Evolutionary conservation across 2,113 vertebrate genomes (phyloP), one percentile per base, ranked within the genome.

Genomic region (Notiomystis cincta): DNA sequence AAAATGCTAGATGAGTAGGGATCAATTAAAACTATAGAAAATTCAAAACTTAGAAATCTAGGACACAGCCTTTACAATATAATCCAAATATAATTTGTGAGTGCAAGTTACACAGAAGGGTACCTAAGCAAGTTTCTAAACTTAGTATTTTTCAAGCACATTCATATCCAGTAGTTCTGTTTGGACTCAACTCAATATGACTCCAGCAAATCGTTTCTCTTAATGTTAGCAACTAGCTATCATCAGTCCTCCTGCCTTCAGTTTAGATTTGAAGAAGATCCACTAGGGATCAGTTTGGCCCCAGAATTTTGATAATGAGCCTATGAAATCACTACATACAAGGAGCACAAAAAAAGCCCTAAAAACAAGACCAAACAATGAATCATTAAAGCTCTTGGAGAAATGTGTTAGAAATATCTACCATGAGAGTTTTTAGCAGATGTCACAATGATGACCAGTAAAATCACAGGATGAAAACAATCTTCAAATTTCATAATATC

Each of bases 391-490:
- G 45, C 19, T 51, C 19, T 89, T 91, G 79, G 50, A 82, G 61
- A 91, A 91, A 92, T 31, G 21, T 30, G 16, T 93, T 96, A 67
- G 65, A 88, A 91, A 76, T 82, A 75, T 76, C 88, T 53, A 83
- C 45, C 35, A 70, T 19, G 57, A 92, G 64, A 92, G 33, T 77
- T 91, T 94, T 96, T 48, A 93, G 64, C 64, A 82, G 66, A 87
- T 96, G 76, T 90, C 96, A 94, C 40, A 66, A 35, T 79, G 93
- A 91, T 0, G 11, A 95, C 81, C 71, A 93, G 54, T 61, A 91
- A 92, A 76, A 92, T 71, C 75, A 93, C 35, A 91, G 61, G 61
- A 95, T 86, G 67, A 94, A 97, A 94, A 23, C 31, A 83, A 70
- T 82, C 88, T 83, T 81, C 75, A 86, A 76, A 89, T 95, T 92